Evolutionary conservation across 2,888 invertebrate species (phyloP).

Genomic region (Frankliniella intonsa): DNA sequence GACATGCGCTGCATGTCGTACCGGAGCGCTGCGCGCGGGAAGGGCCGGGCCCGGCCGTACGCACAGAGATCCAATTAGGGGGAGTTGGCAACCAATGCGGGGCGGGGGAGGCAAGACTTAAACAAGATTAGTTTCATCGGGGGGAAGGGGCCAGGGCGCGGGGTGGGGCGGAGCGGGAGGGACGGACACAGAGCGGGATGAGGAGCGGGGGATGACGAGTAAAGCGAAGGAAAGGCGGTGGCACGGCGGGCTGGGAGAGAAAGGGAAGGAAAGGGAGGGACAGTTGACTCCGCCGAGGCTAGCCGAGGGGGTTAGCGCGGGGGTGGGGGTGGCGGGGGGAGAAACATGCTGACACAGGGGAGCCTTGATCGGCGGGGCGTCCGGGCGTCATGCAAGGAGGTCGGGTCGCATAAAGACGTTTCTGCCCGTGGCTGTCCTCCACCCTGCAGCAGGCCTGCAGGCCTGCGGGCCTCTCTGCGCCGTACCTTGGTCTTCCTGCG

Average conservation of each 20-base stretch:
- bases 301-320: too few species aligned
- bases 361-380: neutral
- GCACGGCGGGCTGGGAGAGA: neutral
- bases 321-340: too few species aligned
- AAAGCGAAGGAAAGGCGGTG: neutral
- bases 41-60: too few species aligned
- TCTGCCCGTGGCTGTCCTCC: neutral
- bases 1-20: too few species aligned
- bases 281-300: too few species aligned
- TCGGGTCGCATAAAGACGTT: neutral
- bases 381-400: neutral
- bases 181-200: neutral
- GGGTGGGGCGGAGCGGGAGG: neutral
- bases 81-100: neutral
- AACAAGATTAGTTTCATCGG: conserved; percentile 6
- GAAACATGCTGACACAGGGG: too few species aligned
- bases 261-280: neutral
- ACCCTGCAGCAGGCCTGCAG: neutral
- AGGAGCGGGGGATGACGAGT: neutral
- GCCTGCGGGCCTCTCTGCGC: neutral
- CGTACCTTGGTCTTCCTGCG: neutral
- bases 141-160: neutral
- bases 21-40: too few species aligned
- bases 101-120: neutral
- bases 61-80: too few species aligned